Conservation (phyloP, 1,140 invertebrate species). For the Leptopilina clavipes region DNA sequence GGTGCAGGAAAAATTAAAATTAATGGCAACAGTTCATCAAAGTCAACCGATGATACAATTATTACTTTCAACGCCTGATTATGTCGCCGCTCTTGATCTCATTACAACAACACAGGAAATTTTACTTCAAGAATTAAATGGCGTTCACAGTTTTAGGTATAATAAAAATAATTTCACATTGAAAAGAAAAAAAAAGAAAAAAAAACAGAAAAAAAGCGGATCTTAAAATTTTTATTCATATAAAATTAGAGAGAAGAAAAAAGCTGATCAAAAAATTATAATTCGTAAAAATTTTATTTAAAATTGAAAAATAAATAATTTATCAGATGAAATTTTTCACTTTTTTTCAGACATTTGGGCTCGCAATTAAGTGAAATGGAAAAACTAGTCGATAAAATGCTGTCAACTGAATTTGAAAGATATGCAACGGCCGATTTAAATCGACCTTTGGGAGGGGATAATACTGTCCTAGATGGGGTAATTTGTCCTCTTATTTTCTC, state of each 20-base stretch:
- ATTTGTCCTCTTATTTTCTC: slow-evolving; percentile 33
- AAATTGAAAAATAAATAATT: too few species aligned
- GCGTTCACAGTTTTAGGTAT: slow-evolving; percentile 91
- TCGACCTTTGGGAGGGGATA: slow-evolving; percentile 82
- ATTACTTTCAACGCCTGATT: slow-evolving; percentile 95
- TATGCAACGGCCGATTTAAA: slow-evolving; percentile 95
- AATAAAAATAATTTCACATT: too few species aligned
- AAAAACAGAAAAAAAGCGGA: not conserved
- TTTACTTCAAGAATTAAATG: slow-evolving; percentile 89
- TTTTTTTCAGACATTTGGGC: slow-evolving; percentile 85
- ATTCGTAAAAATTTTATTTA: too few species aligned
- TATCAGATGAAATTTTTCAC: slow-evolving; percentile 37
- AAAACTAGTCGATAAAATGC: slow-evolving; percentile 96
- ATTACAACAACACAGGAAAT: slow-evolving; percentile 98
- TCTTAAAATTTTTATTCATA: not conserved
- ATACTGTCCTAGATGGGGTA: slow-evolving; percentile 80
- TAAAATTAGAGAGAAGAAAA: too few species aligned
- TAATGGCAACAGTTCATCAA: slow-evolving; percentile 97
- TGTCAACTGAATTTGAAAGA: slow-evolving; percentile 94
- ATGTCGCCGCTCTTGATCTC: slow-evolving; percentile 96
- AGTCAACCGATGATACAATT: slow-evolving; percentile 98
- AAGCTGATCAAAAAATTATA: too few species aligned
- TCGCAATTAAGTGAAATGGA: slow-evolving; percentile 98
- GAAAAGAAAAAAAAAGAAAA: not conserved
- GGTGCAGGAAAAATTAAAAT: slow-evolving; percentile 86